Evolutionary conservation across 1,140 invertebrate species (phyloP).

Genomic region (Drosophila baimaii): DNA sequence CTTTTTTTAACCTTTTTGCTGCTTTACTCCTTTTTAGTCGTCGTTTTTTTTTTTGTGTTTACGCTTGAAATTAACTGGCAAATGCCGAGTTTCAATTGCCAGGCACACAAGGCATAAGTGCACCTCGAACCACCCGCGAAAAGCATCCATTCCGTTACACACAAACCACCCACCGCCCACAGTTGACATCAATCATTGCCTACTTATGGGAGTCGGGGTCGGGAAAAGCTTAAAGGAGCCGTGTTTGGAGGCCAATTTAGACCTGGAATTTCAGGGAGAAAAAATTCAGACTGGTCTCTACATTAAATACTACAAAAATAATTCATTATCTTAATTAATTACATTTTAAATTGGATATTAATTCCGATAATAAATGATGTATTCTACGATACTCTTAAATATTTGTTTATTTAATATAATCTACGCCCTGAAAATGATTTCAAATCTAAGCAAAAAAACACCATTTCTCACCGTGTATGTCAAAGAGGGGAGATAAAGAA

Average conservation of each 20-base stretch:
- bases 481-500: not conserved
- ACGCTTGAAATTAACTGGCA: conserved; percentile 73
- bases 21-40: conserved; percentile 8
- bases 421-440: not conserved
- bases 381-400: not conserved
- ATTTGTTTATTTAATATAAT: not conserved
- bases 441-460: not conserved
- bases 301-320: rapidly evolving
- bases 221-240: not conserved
- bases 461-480: not conserved
- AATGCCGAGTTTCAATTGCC: conserved; percentile 73
- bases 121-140: conserved; percentile 1
- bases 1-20: conserved; percentile 12
- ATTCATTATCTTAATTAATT: too few relatives aligned
- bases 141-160: not conserved
- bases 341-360: too few relatives aligned
- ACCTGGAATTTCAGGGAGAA: not conserved
- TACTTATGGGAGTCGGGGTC: conserved; percentile 41
- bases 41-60: conserved; percentile 44
- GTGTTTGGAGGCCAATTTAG: conserved; percentile 3
- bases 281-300: not conserved
- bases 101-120: conserved; percentile 47
- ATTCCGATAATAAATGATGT: too few relatives aligned
- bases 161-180: conserved; percentile 12
- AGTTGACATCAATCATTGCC: conserved; percentile 63